A percentile compares a stretch with the other conserved stretches of the same genome.
These are phyloP conservation scores for Charadrius vociferus DNA, from an alignment of 2,113 vertebrate genomes.

Conservation along the genomic window DNA sequence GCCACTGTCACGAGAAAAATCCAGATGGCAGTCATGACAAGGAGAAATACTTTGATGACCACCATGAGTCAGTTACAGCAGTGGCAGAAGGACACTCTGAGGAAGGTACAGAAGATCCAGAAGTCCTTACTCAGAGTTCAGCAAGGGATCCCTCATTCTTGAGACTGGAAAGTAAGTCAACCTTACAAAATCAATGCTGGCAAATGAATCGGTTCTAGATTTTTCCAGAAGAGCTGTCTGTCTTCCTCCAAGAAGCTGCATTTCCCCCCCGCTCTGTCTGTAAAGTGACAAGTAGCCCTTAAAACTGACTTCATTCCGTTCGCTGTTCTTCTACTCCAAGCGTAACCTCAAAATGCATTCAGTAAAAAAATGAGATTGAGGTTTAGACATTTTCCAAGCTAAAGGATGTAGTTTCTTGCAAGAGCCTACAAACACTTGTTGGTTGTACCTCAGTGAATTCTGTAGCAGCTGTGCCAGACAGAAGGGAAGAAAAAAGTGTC, in stretches of 20 bases:
- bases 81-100: constrained; percentile 51
- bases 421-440: neutral
- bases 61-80: constrained; percentile 33
- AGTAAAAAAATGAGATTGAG: neutral
- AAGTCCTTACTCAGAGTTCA: constrained; percentile 51
- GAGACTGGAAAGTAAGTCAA: constrained; percentile 79
- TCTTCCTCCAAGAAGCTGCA: neutral
- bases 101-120: constrained; percentile 29
- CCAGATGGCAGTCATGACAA: constrained; percentile 63
- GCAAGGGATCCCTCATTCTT: constrained; percentile 63
- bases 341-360: neutral
- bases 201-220: neutral
- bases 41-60: constrained; percentile 74
- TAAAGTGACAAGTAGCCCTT: neutral
- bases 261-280: neutral
- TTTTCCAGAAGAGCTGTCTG: neutral
- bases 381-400: neutral
- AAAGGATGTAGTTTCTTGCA: neutral
- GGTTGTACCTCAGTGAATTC: neutral
- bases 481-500: neutral
- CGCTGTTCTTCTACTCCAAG: neutral
- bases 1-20: constrained; percentile 74
- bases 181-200: neutral
- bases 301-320: neutral
- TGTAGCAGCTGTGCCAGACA: neutral